Evolutionary conservation across 2,888 invertebrate species (phyloP), one percentile per base, ranked within the genome.

Genomic region (Rosalia funebris): DNA sequence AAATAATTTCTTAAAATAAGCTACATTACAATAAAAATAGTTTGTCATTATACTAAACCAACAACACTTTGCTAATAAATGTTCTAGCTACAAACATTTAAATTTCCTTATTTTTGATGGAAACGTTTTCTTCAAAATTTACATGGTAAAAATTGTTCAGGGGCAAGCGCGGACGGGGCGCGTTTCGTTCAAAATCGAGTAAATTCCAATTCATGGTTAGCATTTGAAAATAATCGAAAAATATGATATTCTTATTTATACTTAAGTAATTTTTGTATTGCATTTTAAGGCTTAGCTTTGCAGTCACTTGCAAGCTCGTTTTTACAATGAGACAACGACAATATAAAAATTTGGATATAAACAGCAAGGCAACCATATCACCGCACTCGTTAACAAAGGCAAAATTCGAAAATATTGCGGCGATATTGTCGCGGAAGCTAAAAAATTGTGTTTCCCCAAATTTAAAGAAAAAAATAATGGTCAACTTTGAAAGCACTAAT

Each of bases 231-330:
- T 9, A 25, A 25, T 25, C 20, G 10, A 11, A 19, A 55, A 31
- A 45, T n/a, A n/a, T 47, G 32, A 12, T 14, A 41, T 54, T 45
- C 37, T 32, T 37, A 42, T 57, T 41, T 39, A 65, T 69, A 64
- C 60, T 54, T 68, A 57, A 64, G 37, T 55, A 46, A 45, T 45
- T 62, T 60, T 68, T 68, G 70, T 77, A 77, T 76, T 77, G 76
- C 75, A 62, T 72, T 62, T 73, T 76, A 77, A 77, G 77, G 76
- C 76, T 72, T 70, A 71, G 73, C 71, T 68, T 60, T 60, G 60
- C 63, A 60, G 45, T 39, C 14, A 20, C 36, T 14, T 62, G 62
- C 62, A 62, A 53, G 61, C 63, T 58, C 46, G 20, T 57, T 36
- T 52, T 57, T 47, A 44, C 53, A 14, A 15, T 34, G 25, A 25